Evolutionary conservation across 2,888 invertebrate species (phyloP), one percentile per base, ranked within the genome.

Genomic region (Perdita meconis): DNA sequence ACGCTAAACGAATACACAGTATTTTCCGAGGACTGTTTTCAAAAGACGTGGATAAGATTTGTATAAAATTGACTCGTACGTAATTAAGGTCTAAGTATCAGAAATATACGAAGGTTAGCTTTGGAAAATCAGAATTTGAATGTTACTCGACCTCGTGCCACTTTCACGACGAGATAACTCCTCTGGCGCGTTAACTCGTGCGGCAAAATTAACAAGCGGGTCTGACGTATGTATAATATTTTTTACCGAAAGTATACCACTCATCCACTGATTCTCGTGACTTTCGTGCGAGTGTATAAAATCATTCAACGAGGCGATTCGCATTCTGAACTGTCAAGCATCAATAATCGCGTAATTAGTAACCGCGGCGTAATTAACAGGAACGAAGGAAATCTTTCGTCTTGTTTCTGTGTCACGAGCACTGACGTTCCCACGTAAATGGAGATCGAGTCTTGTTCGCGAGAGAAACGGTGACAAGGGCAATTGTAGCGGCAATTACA

Each of bases 331-430:
- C 12, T 16, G 55, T 47, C 55, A 61, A 30, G 47, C 69, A 50
- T 55, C 69, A 34, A 73, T 73, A 56, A 47, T 36, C 69, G 47
- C 55, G 69, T 73, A 73, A 73, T 73, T 73, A 73, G 69, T 73
- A 73, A 61, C 72, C 34, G 16, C 50, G 51, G 19, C 42, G 40
- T 73, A 69, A 73, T 73, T 69, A 69, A 73, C 60, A 69, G 30
- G 38, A 50, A 55, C 67, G 63, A 16, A 53, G 55, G 60, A 24
- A 38, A 19, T 30, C 16, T 47, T 50, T 40, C 60, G 60, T 10
- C 19, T n/a, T 24, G 71, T 69, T 61, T 73, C 4, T 61, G 13
- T 73, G 72, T 69, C 69, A 69, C 72, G 59, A 72, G 38, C 36
- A 10, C 26, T 36, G 10, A 3, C 12, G n/a, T 13, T 10, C 13